These are phyloP conservation scores for Mactromeris polynyma DNA, from an alignment of 2,888 invertebrate species.

Conservation along the genomic window DNA sequence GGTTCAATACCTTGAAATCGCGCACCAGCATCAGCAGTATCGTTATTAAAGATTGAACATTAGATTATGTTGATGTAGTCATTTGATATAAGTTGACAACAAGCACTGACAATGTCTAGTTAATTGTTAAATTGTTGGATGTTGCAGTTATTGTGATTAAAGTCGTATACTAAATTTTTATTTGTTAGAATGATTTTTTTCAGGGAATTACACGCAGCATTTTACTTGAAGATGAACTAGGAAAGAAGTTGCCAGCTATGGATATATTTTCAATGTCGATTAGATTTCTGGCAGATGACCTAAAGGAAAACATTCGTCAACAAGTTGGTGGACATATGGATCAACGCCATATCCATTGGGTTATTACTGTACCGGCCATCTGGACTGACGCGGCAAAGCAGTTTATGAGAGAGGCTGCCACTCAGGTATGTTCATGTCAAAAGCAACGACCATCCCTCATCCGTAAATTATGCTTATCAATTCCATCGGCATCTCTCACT, in stretches of 20 bases:
- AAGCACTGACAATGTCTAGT: too few species aligned
- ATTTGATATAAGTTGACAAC: too few species aligned
- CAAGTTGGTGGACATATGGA: neutral
- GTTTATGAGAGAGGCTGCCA: slow-evolving; percentile 10
- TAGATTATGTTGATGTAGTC: too few species aligned
- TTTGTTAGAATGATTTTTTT: neutral
- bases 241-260: neutral
- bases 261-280: slow-evolving; percentile 20
- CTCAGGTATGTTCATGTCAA: neutral
- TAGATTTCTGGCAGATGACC: neutral
- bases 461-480: too few species aligned
- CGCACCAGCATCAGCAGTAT: too few species aligned
- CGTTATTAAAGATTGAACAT: too few species aligned
- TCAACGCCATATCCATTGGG: neutral
- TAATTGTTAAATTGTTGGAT: too few species aligned
- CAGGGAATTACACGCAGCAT: slow-evolving; percentile 8
- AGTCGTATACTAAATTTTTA: neutral
- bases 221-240: neutral
- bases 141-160: too few species aligned
- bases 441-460: too few species aligned
- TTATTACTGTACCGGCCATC: neutral
- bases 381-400: slow-evolving; percentile 13
- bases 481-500: too few species aligned
- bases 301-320: neutral
- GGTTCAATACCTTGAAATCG: too few species aligned